Conservation (phyloP, 2,113 vertebrate species). For the Percopsis transmontana region DNA sequence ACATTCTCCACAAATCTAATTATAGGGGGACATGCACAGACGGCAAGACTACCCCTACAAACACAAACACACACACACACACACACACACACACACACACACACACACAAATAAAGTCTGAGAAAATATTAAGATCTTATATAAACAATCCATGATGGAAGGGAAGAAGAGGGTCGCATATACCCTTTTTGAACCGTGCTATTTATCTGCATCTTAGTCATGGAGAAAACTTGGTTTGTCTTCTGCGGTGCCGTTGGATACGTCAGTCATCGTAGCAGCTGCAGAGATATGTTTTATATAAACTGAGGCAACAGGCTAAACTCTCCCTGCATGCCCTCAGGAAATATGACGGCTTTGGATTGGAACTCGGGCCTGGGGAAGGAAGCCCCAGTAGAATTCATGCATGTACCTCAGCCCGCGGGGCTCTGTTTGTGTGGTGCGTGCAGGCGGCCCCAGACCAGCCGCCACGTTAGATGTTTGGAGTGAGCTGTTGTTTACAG, state of each 20-base stretch:
- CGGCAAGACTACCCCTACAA: slow-evolving; percentile 58
- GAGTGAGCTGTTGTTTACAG: slow-evolving; percentile 62
- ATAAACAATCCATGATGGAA: slow-evolving; percentile 3
- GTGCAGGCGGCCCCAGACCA: slow-evolving; percentile 44
- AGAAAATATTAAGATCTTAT: slow-evolving; percentile 1
- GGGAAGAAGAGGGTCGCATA: background rate
- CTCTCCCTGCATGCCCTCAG: slow-evolving; percentile 68
- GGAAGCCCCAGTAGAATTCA: slow-evolving; percentile 71
- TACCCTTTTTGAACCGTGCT: slow-evolving; percentile 18
- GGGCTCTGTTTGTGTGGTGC: slow-evolving; percentile 58
- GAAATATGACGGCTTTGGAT: slow-evolving; percentile 75
- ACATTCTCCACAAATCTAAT: slow-evolving; percentile 83
- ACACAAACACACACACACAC: slow-evolving; percentile 24
- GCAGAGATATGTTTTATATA: slow-evolving; percentile 74
- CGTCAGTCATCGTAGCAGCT: slow-evolving; percentile 71
- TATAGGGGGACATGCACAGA: slow-evolving; percentile 69
- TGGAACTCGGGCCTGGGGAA: slow-evolving; percentile 67
- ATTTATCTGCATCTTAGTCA: slow-evolving; percentile 34
- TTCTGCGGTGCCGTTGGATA: slow-evolving; percentile 51
- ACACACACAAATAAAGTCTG: slow-evolving; percentile 7
- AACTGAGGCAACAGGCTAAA: slow-evolving; percentile 62
- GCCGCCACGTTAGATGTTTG: slow-evolving; percentile 62
- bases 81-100: slow-evolving; percentile 37
- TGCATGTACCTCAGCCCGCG: slow-evolving; percentile 61
- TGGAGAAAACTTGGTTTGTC: slow-evolving; percentile 43